Base-by-base conservation (phyloP, 2,797 vertebrate genomes). In the Triplophysa yarkandensis region DNA sequence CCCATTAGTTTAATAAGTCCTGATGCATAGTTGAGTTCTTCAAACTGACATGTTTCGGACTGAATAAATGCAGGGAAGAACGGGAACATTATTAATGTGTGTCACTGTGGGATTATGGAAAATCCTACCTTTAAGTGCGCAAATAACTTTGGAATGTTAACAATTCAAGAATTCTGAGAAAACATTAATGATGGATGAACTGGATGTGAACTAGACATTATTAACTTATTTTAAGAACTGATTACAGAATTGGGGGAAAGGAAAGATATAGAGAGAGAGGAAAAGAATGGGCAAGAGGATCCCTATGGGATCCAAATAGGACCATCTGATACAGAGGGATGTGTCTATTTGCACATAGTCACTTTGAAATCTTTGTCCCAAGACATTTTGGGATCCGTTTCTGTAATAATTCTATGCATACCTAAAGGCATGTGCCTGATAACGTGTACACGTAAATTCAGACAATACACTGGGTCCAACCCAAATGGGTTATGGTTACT, bases 21-120 rank as follows among this genome's bases (percentile, higher is more conserved):
- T 27, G 25, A 54, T 27, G 52, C 52, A 27, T 6, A 14, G 23
- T 27, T 14, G 23, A 69, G 11, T 32, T 34, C 68, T 70, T 46
- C 54, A 60, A 50, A 54, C 11, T 19, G n/a, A 76, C 17, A 44
- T 16, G 50, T 52, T 71, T 61, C 48, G 27, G 64, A 48, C 30
- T 44, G 52, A 70, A 71, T 39, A n/a, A 21, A 44, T 67, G 61
- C 30, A 34, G 54, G 57, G 46, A 64, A 54, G 30, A 75, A 36
- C 62, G 19, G 43, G 62, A 67, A 25, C 41, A 25, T 46, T 77
- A 82, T 74, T 74, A 77, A 74, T 74, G 63, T 16, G 21, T 68
- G 54, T 71, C 61, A 62, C 57, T n/a, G 50, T 11, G 39, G 66
- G 54, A 76, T 72, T 68, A 76, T 46, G 39, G n/a, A 39, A 62